Evolutionary conservation across 2,888 invertebrate genomes (phyloP), one percentile per base, ranked within the genome.

Genomic region (Apomyelois bistriatella): DNA sequence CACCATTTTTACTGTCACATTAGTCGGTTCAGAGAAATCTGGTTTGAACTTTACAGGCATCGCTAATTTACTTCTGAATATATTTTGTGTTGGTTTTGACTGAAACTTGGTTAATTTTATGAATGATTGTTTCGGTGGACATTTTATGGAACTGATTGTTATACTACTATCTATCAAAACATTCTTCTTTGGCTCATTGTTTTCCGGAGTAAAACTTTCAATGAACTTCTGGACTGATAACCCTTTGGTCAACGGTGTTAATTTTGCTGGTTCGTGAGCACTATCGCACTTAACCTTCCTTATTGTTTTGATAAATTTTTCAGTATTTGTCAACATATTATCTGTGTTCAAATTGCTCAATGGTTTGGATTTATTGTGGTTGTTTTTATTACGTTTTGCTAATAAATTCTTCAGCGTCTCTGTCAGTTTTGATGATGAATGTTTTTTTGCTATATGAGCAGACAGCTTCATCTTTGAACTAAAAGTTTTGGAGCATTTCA

Each of bases 161-260:
- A 83, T 61, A 0, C 54, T 51, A 0, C 58, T 56, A 0, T 61
- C 49, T 0, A 67, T 49, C 1, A 53, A 9, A 0, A 57, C 2
- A 3, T 62, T 54, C 40, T 61, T 64, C 9, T 66, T 71, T 0
- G 43, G 13, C 1, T 70, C 68, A 1, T 56, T 69, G 0, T 50
- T 58, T 0, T 66, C 59, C 0, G 89, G 89, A 0, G 69, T 76
- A 46, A 89, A 89, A 16, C 70, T 85, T 56, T 88, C 87, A 1
- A 87, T 70, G 36, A 85, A 89, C 7, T 85, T 86, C 48, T 79
- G 76, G 0, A 80, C 88, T 0, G 86, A 87, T 1, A 79, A 17
- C 1, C 72, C 65, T 0, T 70, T 65, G 0, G 60, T 58, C 0
- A 77, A 58, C 0, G 64, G 57, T 1, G 58, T 72, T 0, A 88